Percentiles rank a stretch among this genome's conserved stretches.
Conservation (phyloP, 2,888 invertebrate species). For the Dryococelus australis region DNA sequence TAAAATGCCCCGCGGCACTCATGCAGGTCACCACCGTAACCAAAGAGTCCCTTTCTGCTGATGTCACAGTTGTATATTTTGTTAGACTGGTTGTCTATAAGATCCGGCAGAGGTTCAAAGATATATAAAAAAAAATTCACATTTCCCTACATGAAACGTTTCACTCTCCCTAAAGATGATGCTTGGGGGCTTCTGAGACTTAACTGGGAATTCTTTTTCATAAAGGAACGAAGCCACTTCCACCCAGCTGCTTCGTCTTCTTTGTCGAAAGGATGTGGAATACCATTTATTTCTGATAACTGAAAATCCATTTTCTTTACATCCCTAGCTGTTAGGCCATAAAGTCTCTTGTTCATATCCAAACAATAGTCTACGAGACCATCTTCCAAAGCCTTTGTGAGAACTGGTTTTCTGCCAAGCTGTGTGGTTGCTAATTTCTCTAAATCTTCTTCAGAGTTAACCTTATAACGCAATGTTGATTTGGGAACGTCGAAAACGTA, state of each 20-base stretch:
- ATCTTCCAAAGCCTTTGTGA: not conserved
- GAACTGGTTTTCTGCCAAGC: too few species aligned
- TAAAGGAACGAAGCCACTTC: too few species aligned
- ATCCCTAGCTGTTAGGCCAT: not conserved
- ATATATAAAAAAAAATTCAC: not conserved
- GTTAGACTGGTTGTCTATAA: not conserved
- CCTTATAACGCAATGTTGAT: not conserved
- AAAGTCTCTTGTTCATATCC: not conserved
- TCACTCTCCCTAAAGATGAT: not conserved
- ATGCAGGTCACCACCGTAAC: slow-evolving; percentile 1
- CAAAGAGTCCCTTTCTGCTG: slow-evolving; percentile 18
- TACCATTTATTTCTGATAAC: not conserved
- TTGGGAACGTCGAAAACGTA: not conserved
- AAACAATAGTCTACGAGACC: not conserved
- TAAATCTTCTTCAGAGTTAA: not conserved
- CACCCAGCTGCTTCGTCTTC: not conserved
- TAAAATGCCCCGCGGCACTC: not conserved
- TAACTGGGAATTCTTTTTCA: not conserved
- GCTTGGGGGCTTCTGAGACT: not conserved
- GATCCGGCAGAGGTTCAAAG: not conserved
- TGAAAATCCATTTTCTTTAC: too few species aligned
- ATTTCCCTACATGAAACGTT: not conserved
- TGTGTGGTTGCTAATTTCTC: slow-evolving; percentile 12
- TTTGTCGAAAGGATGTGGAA: not conserved
- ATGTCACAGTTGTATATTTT: not conserved